Evolutionary conservation across 2,888 invertebrate species (phyloP), one percentile per base, ranked within the genome.

Genomic region (Stratiomys singularior): DNA sequence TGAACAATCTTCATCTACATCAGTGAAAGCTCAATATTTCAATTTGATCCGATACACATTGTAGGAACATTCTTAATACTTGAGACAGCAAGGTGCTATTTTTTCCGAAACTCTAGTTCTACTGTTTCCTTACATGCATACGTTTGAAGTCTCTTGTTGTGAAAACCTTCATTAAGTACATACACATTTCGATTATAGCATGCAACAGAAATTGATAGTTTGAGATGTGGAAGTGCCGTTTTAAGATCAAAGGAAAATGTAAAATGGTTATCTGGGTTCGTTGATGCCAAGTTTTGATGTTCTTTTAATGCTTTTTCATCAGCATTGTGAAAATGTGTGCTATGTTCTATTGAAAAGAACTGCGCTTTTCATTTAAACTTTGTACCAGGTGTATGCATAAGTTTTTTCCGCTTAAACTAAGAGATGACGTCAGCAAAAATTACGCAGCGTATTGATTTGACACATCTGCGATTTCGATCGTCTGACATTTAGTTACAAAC

Each of bases 221-320:
- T n/a, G n/a, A n/a, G n/a, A n/a, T 56, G n/a, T 56, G 56, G 56
- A 56, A 56, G 56, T 5, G 64, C 64, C 23, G 13, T 64, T 64
- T 64, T 13, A 23, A 64, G 64, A 23, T 64, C 64, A 64, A 64
- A 64, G 23, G 64, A 64, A 27, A 64, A 64, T 11, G 21, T n/a
- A 25, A 23, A 64, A 25, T 25, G 21, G 13, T 64, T 11, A 64
- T 25, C 64, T 64, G n/a, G n/a, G n/a, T n/a, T n/a, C n/a, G n/a
- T n/a, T n/a, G n/a, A n/a, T n/a, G n/a, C n/a, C n/a, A n/a, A 64
- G 64, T 64, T 64, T 64, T 64, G 64, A 64, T 64, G 23, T 64
- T 25, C 27, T 64, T 64, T 64, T 64, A 25, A 64, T n/a, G n/a
- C 21, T 56, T 56, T 56, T 56, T 18, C n/a, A 18, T 56, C 56